phyloP scores from a whole-genome alignment of 1,140 invertebrate species.

The Bombus impatiens region DNA sequence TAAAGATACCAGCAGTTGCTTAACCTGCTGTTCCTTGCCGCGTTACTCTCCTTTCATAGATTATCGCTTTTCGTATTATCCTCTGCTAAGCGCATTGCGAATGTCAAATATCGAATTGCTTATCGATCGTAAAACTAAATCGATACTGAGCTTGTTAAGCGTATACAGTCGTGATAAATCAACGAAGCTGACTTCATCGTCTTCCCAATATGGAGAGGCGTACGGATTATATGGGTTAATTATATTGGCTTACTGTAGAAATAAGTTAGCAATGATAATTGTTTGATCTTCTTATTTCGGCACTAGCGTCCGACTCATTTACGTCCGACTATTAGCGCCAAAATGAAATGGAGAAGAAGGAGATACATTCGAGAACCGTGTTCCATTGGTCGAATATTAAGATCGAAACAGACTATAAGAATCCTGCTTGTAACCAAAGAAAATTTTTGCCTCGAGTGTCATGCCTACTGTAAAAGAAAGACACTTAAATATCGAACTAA shows the following conservation, averaged over 20 bases:
- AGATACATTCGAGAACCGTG: background rate
- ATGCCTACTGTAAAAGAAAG: background rate
- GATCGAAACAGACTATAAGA: background rate
- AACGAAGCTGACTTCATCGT: background rate
- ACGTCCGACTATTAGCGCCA: background rate
- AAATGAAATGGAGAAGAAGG: constrained; percentile 2
- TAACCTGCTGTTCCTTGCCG: constrained; percentile 38
- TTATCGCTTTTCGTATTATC: constrained; percentile 36
- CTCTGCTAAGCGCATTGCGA: background rate
- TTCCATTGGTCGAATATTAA: background rate
- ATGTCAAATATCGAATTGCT: constrained; percentile 14
- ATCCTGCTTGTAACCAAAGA: background rate
- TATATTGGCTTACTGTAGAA: background rate
- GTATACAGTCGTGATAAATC: background rate
- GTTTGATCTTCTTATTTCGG: constrained; percentile 75
- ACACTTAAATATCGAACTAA: constrained; percentile 6
- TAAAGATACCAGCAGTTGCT: constrained; percentile 60
- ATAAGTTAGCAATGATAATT: constrained; percentile 60
- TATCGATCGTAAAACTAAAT: background rate
- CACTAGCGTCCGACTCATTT: constrained; percentile 16
- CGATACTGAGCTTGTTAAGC: background rate
- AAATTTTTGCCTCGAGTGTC: background rate
- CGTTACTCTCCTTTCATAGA: constrained; percentile 35
- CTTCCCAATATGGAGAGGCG: no score
- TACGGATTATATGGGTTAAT: no score